These are phyloP conservation scores for Tragelaphus imberbis DNA, from an alignment of 2,113 vertebrate species.

Conservation along the genomic window DNA sequence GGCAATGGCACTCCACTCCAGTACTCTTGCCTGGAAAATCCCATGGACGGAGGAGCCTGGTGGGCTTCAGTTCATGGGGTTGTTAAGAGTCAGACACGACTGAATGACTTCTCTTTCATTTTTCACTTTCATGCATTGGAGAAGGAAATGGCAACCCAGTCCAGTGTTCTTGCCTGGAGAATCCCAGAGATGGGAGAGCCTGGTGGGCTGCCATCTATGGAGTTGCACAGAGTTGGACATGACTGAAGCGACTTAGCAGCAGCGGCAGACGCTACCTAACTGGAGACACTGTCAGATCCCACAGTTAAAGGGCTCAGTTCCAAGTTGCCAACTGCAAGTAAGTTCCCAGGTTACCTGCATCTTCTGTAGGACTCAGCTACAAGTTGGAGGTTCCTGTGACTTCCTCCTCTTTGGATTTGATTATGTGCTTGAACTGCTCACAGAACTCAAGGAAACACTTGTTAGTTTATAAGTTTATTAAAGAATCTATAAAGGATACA, in stretches of 20 bases:
- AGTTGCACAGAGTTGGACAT: rapidly evolving
- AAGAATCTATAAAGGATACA: not conserved
- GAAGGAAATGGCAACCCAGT: no score
- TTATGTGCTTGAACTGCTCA: not conserved
- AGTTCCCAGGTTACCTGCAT: not conserved
- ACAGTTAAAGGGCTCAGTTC: not conserved
- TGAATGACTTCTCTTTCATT: no score
- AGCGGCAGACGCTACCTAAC: no score
- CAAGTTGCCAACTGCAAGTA: not conserved
- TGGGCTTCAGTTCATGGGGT: no score
- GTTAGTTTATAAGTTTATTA: not conserved
- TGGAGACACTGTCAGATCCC: not conserved
- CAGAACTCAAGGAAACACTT: not conserved
- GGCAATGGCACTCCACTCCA: no score
- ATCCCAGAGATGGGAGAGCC: no score
- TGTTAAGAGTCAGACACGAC: rapidly evolving
- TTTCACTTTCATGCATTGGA: no score
- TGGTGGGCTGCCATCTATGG: no score
- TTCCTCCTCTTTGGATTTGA: not conserved
- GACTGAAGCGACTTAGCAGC: no score
- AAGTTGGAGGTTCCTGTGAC: not conserved
- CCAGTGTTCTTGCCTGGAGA: no score
- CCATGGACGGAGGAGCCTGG: rapidly evolving
- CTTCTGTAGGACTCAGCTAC: not conserved
- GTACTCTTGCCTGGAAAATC: no score